phyloP scores from a whole-genome alignment of 1,140 invertebrate genomes.

The Tetramorium alpestre region DNA sequence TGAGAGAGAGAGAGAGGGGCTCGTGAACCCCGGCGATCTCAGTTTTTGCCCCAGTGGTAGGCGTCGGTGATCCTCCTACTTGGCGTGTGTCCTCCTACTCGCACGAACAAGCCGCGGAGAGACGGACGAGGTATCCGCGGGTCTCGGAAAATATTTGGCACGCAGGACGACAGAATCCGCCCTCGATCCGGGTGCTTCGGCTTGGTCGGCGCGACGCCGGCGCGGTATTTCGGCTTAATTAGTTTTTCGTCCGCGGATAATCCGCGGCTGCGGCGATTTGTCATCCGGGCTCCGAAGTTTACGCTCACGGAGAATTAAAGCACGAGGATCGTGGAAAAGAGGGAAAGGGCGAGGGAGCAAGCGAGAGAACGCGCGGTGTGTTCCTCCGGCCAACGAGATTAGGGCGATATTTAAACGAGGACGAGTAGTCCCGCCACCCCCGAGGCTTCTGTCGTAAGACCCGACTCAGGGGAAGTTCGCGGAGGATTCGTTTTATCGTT shows the following conservation, averaged over 20 bases:
- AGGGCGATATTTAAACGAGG: conserved; percentile 55
- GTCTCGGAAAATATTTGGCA: conserved; percentile 28
- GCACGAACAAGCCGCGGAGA: neutral
- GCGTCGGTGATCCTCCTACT: conserved; percentile 18
- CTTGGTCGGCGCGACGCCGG: neutral
- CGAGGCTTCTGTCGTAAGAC: conserved; percentile 49
- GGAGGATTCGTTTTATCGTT: conserved; percentile 59
- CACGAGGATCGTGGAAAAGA: neutral
- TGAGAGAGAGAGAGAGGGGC: too few species aligned
- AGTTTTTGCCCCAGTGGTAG: conserved; percentile 40
- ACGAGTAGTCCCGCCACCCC: conserved; percentile 20
- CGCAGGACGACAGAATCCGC: conserved; percentile 23
- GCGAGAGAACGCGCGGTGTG: neutral
- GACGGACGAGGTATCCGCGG: conserved; percentile 12
- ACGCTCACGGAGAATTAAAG: conserved; percentile 47
- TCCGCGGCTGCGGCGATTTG: conserved; percentile 51
- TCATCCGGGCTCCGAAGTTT: conserved; percentile 47
- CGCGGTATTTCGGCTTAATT: conserved; percentile 58
- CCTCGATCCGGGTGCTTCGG: neutral
- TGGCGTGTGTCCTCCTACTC: neutral
- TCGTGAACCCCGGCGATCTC: conserved; percentile 7
- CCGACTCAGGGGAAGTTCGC: conserved; percentile 45
- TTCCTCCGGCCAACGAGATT: conserved; percentile 46
- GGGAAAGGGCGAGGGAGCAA: neutral
- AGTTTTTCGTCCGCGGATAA: conserved; percentile 65